These are phyloP conservation scores for Tetramorium simillimum DNA, from an alignment of 1,140 invertebrate genomes.

Conservation along the genomic window DNA sequence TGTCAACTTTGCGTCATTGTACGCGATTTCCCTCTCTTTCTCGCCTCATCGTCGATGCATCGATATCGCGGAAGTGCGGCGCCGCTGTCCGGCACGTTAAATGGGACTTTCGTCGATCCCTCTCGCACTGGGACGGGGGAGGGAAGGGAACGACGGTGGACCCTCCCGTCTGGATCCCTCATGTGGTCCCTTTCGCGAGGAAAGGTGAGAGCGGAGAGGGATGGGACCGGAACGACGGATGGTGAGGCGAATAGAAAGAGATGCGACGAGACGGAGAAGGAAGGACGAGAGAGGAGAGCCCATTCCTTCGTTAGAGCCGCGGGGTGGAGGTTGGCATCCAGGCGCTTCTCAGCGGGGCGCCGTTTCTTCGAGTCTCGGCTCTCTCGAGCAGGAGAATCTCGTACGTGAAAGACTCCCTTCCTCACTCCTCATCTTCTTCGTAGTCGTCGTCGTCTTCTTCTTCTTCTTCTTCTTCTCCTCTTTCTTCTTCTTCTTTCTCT, in stretches of 20 bases:
- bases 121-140: background rate
- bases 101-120: constrained; percentile 42
- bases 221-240: background rate
- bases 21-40: background rate
- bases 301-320: constrained; percentile 74
- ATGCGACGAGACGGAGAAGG: constrained; percentile 1
- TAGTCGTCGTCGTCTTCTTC: constrained; percentile 43
- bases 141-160: background rate
- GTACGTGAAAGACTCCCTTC: constrained; percentile 64
- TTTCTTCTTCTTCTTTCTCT: constrained; percentile 36
- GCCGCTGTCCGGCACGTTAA: constrained; percentile 39
- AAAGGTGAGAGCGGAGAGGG: constrained; percentile 14
- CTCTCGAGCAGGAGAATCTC: constrained; percentile 55
- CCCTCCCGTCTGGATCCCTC: background rate
- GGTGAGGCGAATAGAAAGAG: constrained; percentile 50
- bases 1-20: constrained; percentile 78
- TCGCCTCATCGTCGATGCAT: constrained; percentile 40
- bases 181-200: constrained; percentile 2
- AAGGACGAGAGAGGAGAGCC: constrained; percentile 27
- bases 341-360: constrained; percentile 76
- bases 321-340: constrained; percentile 77
- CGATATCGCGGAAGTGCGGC: constrained; percentile 52
- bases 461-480: background rate
- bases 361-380: constrained; percentile 73
- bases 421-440: constrained; percentile 50